Evolutionary conservation across 2,797 vertebrate genomes (phyloP), one percentile per base, ranked within the genome.

Genomic region (Muscicapa striata): DNA sequence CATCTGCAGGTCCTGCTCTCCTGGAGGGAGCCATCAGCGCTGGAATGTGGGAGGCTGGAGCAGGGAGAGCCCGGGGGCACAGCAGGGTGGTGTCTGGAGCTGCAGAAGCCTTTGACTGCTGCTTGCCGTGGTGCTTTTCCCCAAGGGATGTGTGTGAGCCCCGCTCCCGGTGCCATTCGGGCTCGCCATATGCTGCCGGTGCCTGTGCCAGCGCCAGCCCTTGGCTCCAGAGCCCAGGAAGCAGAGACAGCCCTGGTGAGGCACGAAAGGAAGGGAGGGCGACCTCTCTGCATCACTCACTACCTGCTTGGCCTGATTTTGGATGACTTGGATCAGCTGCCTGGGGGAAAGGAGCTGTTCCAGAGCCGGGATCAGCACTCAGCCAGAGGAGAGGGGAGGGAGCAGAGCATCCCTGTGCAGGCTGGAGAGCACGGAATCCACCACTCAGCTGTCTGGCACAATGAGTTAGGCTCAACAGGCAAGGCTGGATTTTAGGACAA

Each of bases 401-500:
- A 55, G 67, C 12, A 48, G 59, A 83, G 74, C 77, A 26, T 63
- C 86, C 67, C 58, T 7, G 66, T 15, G 66, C 6, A 36, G 74
- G 38, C 18, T 1, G 3, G 58, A 46, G 48, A 59, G 36, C 4
- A 0, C 0, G 2, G 67, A 81, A 91, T 79, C 62, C 67, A 11
- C 58, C 7, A 1, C 89, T 90, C 91, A 57, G 95, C 89, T 11
- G 21, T 8, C 69, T 94, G 95, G 90, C 92, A 95, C 52, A 8
- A 19, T 0, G 4, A 1, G 2, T 89, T 61, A 40, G 90, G 84
- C 85, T 96, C 87, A 84, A 57, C 54, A 18, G 45, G 87, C 88
- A 19, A 5, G 4, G n/a, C 36, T 20, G 94, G 76, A 45, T 92
- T 95, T 79, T 17, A 55, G 76, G 73, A 96, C 96, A 96, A 96